A percentile compares a stretch with the other conserved stretches of the same genome.
Conservation (phyloP, 2,113 vertebrate species). For the Notothenia coriiceps region DNA sequence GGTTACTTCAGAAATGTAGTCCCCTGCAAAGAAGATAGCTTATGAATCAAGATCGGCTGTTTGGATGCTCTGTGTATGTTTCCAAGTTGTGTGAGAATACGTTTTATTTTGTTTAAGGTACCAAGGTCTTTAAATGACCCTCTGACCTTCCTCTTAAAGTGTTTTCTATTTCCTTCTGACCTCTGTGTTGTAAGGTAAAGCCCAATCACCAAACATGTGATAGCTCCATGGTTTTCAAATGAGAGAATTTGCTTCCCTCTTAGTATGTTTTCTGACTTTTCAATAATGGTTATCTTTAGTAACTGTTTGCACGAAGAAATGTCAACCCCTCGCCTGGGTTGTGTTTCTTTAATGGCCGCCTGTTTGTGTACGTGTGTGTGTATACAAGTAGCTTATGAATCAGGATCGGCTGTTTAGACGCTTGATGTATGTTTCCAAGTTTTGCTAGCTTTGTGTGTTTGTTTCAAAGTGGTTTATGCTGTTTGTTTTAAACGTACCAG, state of each 20-base stretch:
- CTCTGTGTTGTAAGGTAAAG: no score
- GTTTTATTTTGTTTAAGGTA: no score
- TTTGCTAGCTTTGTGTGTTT: conserved; percentile 14
- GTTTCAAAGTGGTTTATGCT: conserved; percentile 14
- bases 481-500: conserved; percentile 34
- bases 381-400: background rate
- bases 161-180: no score
- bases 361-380: background rate
- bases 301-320: no score
- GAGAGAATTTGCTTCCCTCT: no score
- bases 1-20: no score
- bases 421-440: conserved; percentile 14
- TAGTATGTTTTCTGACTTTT: no score
- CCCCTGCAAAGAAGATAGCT: background rate
- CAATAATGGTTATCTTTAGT: no score
- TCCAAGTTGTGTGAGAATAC: background rate
- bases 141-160: no score
- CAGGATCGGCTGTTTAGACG: background rate
- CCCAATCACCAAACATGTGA: no score
- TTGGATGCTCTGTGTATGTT: conserved; percentile 18
- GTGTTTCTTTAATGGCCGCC: conserved; percentile 47
- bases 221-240: no score
- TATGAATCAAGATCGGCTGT: conserved; percentile 3
- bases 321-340: conserved; percentile 14
- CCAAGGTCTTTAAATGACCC: no score